Evolutionary conservation across 1,140 invertebrate species (phyloP).

Genomic region (Carcinoscorpius rotundicauda): DNA sequence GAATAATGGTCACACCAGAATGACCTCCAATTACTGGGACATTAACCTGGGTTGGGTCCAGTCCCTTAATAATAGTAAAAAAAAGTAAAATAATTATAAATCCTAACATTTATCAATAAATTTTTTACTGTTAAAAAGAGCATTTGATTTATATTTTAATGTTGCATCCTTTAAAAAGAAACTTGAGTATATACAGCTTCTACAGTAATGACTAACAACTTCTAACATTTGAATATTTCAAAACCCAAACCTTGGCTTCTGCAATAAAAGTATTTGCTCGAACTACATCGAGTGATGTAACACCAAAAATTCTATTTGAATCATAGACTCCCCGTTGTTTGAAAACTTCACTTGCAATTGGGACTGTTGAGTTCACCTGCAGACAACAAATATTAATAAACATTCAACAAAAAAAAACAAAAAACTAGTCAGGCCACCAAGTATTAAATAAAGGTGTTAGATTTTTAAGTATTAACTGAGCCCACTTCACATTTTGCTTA

Average conservation of each 20-base stretch:
- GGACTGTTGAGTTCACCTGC: slow-evolving; percentile 88
- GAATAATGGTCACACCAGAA: slow-evolving; percentile 95
- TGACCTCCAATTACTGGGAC: slow-evolving; percentile 98
- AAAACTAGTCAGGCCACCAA: too few species aligned
- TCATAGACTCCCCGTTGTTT: slow-evolving; percentile 84
- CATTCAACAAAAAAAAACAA: too few species aligned
- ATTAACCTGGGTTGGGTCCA: slow-evolving; percentile 67
- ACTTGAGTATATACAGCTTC: too few species aligned
- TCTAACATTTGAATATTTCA: not conserved
- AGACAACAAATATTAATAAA: slow-evolving; percentile 19
- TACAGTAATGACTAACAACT: too few species aligned
- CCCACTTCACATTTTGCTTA: too few species aligned
- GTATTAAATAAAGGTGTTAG: too few species aligned
- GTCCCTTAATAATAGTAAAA: slow-evolving; percentile 41
- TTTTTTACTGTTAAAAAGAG: not conserved
- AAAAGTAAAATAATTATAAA: slow-evolving; percentile 7
- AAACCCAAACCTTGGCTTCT: slow-evolving; percentile 39
- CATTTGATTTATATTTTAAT: too few species aligned
- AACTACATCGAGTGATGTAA: slow-evolving; percentile 94
- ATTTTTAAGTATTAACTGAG: too few species aligned
- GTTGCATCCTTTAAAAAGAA: too few species aligned
- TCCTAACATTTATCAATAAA: not conserved
- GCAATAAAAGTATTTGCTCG: slow-evolving; percentile 89
- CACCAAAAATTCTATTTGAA: slow-evolving; percentile 83
- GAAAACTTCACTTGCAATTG: slow-evolving; percentile 88